Evolutionary conservation across 2,888 invertebrate genomes (phyloP).

Genomic region (Sinelater perroti): DNA sequence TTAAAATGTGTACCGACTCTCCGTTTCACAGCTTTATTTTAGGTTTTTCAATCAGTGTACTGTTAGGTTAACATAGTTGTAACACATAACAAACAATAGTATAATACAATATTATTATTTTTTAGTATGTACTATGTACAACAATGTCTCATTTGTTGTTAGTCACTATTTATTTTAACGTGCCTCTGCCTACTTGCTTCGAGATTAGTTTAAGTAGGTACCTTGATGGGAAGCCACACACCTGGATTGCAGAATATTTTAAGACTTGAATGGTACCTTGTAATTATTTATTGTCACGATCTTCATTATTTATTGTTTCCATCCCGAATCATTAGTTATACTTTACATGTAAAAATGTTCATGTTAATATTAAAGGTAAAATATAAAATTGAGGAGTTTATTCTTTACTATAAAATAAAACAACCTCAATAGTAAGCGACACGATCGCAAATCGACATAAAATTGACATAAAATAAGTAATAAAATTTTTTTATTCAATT

Average conservation of each 20-base stretch:
- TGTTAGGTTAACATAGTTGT: slow-evolving; percentile 21
- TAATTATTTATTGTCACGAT: slow-evolving; percentile 50
- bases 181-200: slow-evolving; percentile 32
- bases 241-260: slow-evolving; percentile 46
- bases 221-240: slow-evolving; percentile 29
- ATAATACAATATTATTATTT: slow-evolving; percentile 53
- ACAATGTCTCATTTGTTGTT: slow-evolving; percentile 48
- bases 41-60: too few species aligned
- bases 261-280: slow-evolving; percentile 44
- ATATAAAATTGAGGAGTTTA: too few species aligned
- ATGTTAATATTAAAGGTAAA: slow-evolving; percentile 53
- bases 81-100: slow-evolving; percentile 42
- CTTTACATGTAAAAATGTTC: slow-evolving; percentile 61
- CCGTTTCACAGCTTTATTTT: too few species aligned
- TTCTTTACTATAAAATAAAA: too few species aligned
- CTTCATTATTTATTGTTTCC: slow-evolving; percentile 49
- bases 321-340: slow-evolving; percentile 50
- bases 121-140: slow-evolving; percentile 61
- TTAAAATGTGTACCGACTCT: too few species aligned
- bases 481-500: too few species aligned
- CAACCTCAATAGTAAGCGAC: too few species aligned
- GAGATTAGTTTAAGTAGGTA: slow-evolving; percentile 41
- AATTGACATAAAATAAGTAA: too few species aligned
- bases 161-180: slow-evolving; percentile 51
- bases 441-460: too few species aligned